Conservation (phyloP, 2,888 invertebrate species). For the Ditula angustiorana region DNA sequence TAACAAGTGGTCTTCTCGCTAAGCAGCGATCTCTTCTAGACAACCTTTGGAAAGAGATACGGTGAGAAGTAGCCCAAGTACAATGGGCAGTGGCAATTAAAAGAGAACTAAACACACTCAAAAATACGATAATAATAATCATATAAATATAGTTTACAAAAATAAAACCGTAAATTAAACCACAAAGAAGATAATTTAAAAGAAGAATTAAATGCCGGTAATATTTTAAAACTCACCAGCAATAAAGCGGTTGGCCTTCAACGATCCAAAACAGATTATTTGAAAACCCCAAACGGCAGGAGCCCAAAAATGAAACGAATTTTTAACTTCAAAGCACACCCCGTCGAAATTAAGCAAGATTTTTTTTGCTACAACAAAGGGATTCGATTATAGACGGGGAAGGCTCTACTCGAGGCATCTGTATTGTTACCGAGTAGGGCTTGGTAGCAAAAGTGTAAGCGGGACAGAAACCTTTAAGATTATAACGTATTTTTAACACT, state of each 20-base stretch:
- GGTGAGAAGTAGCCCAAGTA: too few species aligned
- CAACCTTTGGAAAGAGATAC: too few species aligned
- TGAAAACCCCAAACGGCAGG: slow-evolving; percentile 47
- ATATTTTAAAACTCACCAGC: slow-evolving; percentile 14
- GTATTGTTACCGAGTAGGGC: slow-evolving; percentile 5
- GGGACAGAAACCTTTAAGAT: neutral
- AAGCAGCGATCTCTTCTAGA: too few species aligned
- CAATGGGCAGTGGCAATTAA: too few species aligned
- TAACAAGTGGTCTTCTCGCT: too few species aligned
- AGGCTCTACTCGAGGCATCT: slow-evolving; percentile 47
- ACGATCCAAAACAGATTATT: slow-evolving; percentile 44
- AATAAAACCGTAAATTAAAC: neutral
- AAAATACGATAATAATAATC: too few species aligned
- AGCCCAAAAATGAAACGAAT: slow-evolving; percentile 50
- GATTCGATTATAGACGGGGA: slow-evolving; percentile 58
- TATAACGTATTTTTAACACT: neutral
- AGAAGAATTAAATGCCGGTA: neutral
- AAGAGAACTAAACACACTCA: too few species aligned
- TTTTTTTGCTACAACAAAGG: slow-evolving; percentile 59
- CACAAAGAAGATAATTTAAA: slow-evolving; percentile 1
- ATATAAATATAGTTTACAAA: neutral
- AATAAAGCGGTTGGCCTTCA: slow-evolving; percentile 19
- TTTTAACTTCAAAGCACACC: slow-evolving; percentile 57
- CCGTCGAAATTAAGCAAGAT: slow-evolving; percentile 52
- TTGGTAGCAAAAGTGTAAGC: slow-evolving; percentile 4